Base-by-base conservation (phyloP, 2,113 vertebrate species). In the Fregata magnificens region DNA sequence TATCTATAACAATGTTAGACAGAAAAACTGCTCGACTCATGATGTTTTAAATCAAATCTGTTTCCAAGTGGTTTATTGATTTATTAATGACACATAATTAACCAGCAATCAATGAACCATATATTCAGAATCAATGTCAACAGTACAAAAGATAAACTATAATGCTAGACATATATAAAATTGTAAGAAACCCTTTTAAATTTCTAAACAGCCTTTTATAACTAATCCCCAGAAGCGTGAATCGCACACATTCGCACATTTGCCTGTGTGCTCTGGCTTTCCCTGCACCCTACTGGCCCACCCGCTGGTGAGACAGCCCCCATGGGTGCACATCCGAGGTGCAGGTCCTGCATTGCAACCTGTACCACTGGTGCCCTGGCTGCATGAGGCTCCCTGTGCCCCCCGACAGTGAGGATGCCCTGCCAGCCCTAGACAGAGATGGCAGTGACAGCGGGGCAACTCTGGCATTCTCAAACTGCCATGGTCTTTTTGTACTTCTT, bases 361-460 rank as follows among this genome's bases (percentile, higher is more conserved):
- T 85, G 26, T 18, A 12, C 4, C 0, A 1, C 3, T 2, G 4
- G 6, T 63, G 12, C 16, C 56, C 45, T 40, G 36, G 5, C 47
- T 56, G 9, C 13, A 3, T 10, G n/a, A 0, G 1, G 4, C 29
- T 80, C 32, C 18, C 20, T 18, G 21, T 36, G 29, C 40, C 8
- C 47, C 9, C 1, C 1, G 1, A 1, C 3, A 7, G 2, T 56
- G 70, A 63, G 6, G 19, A 12, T 45, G 3, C 5, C 65, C 58
- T 45, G 21, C 26, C 44, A 50, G 19, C 6, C 19, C 9, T 22
- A 83, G 25, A 5, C 11, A 56, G 38, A 67, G 52, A 42, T 7
- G 3, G 0, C 17, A 56, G 4, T 20, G 15, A 14, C n/a, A 47
- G 5, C 0, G 2, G 8, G 7, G 5, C 0, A 0, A 15, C 36